phyloP scores from a whole-genome alignment of 2,113 vertebrate species.

The Cepphus grylle region DNA sequence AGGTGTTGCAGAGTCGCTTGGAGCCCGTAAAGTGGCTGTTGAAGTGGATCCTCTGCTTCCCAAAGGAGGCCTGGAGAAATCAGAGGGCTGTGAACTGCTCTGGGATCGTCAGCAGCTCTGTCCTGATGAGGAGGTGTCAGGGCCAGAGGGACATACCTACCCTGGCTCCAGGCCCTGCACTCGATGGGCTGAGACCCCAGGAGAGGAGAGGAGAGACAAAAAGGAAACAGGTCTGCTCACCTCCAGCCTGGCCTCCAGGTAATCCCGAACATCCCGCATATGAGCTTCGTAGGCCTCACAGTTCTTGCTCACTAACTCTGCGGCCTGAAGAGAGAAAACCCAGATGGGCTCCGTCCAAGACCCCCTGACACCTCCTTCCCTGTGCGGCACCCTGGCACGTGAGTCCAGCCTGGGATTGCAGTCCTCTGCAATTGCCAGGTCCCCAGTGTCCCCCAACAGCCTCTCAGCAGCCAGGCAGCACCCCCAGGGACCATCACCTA shows the following conservation, averaged over 20 bases:
- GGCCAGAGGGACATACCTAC: neutral
- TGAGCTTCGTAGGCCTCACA: conserved; percentile 80
- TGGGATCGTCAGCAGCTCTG: neutral
- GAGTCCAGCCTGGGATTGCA: neutral
- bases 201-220: neutral
- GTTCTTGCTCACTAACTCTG: conserved; percentile 86
- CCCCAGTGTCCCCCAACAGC: neutral
- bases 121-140: neutral
- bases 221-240: conserved; percentile 58
- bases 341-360: neutral
- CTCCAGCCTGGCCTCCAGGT: conserved; percentile 85
- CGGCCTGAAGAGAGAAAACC: conserved; percentile 77
- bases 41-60: conserved; percentile 77
- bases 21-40: conserved; percentile 83
- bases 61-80: conserved; percentile 79
- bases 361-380: fast-evolving
- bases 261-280: conserved; percentile 79
- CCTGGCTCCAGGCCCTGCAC: neutral
- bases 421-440: neutral
- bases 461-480: neutral
- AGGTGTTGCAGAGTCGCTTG: conserved; percentile 88
- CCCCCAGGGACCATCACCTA: neutral
- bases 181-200: neutral
- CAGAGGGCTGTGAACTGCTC: neutral
- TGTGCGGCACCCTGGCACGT: fast-evolving